Base-by-base conservation (phyloP, 2,113 vertebrate species). In the Taxidea taxus region DNA sequence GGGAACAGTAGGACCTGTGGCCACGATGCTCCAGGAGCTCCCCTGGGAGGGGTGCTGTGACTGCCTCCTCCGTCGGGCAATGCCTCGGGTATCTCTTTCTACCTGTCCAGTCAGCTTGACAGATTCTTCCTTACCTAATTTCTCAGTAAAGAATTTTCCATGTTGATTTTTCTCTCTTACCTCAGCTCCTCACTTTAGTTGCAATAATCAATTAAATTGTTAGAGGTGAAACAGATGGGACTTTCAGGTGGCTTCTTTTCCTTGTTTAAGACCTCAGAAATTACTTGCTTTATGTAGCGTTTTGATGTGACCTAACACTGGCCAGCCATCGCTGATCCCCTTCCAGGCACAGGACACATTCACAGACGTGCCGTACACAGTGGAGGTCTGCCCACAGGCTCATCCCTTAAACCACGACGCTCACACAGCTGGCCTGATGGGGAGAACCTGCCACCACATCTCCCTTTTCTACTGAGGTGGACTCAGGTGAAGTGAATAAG, bases 301-400 rank as follows among this genome's bases (percentile, higher is more conserved):
- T 75, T 29, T 29, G 72, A 29, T 20, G 21, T 39, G 70, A 72
- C 72, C 39, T 4, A 15, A 15, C 13, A 29, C 6, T 2, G 39
- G 39, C 70, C 8, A 42, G 11, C 21, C 70, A 5, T 42, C 23
- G 6, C 68, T 25, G 2, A 74, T 42, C 20, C 37, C 9, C 37
- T 70, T 21, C 21, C 2, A 12, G 23, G 11, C 15, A 6, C 15
- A 9, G 27, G 3, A 4, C 12, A 29, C 14, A 13, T 3, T 39
- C 68, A 1, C 12, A n/a, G 70, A 13, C 51, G 7, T 3, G 64
- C 78, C 39, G 7, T 4, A 4, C 37, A 23, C 39, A 9, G 39
- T 34, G 21, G 34, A 37, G 34, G 2, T 49, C 34, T 42, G 27
- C 78, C 77, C 78, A 7, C 31, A 5, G 37, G 18, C 54, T 68